Evolutionary conservation across 2,113 vertebrate species (phyloP), one percentile per base, ranked within the genome.

Genomic region (Dipodomys merriami): DNA sequence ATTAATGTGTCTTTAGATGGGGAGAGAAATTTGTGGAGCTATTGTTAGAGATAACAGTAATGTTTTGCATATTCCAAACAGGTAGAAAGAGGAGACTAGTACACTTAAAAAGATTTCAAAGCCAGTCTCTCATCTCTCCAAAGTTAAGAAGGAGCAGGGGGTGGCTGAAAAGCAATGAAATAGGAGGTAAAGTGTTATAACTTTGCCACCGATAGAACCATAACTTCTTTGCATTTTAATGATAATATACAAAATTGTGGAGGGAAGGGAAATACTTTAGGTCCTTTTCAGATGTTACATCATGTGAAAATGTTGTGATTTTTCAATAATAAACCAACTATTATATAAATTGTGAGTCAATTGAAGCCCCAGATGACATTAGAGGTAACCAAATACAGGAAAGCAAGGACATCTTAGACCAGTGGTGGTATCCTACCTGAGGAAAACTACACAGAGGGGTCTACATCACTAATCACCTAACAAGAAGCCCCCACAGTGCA

Each of bases 221-320:
- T 74, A 88, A 91, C 5, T 11, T 80, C 39, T 65, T 88, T 82
- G 80, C 79, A 46, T 33, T 64, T 94, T 6, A 49, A 29, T 93
- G 85, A 8, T 80, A 76, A 53, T 33, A 22, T 72, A 33, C 67
- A 68, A 88, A 62, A 79, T 68, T 76, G 82, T n/a, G n/a, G 49
- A 73, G 19, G 13, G 60, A 5, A 6, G 15, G 53, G 33, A 64
- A 29, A 73, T 83, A 1, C 27, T 77, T 83, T 35, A 91, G 46
- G 53, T 5, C 2, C n/a, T 87, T 80, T 93, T 30, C 33, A 83
- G 60, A 78, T 69, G 25, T 69, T 88, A 82, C 87, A 64, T 79
- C 27, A 39, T 46, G 80, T 90, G 35, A 88, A 39, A 39, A 44
- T 69, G 20, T 73, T 74, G 12, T 62, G 62, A 33, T 25, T 86